Evolutionary conservation across 1,140 invertebrate genomes (phyloP).

Genomic region (Cydia pomonella): DNA sequence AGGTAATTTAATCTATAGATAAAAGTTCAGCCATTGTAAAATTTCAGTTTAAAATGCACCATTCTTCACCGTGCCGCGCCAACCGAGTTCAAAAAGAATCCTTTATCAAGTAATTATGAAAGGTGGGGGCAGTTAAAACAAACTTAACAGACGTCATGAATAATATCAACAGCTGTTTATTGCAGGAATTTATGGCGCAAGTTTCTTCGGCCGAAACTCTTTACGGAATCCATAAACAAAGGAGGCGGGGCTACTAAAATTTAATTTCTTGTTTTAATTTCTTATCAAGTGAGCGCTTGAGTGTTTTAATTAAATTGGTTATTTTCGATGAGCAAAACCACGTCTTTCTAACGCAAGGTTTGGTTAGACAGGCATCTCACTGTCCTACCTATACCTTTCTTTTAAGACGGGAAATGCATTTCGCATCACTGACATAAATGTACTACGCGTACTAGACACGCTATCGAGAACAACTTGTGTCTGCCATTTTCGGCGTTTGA

Average conservation of each 20-base stretch:
- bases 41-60: background rate
- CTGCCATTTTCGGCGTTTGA: too few relatives aligned
- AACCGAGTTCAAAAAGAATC: background rate
- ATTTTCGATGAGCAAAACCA: too few relatives aligned
- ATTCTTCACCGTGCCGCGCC: background rate
- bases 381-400: too few relatives aligned
- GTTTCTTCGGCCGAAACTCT: constrained; percentile 23
- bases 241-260: background rate
- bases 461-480: too few relatives aligned
- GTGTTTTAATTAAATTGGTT: too few relatives aligned
- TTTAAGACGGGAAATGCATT: too few relatives aligned
- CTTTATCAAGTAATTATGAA: constrained; percentile 29
- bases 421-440: too few relatives aligned
- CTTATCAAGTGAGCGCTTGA: too few relatives aligned
- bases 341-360: too few relatives aligned
- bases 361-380: too few relatives aligned
- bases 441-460: too few relatives aligned
- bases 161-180: constrained; percentile 32
- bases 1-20: background rate
- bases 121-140: constrained; percentile 28
- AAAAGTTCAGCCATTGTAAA: background rate
- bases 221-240: constrained; percentile 8
- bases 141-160: constrained; percentile 28
- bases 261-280: too few relatives aligned
- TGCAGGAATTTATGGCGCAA: constrained; percentile 27